Evolutionary conservation across 1,140 invertebrate species (phyloP).

Genomic region (Drosophila aff.): DNA sequence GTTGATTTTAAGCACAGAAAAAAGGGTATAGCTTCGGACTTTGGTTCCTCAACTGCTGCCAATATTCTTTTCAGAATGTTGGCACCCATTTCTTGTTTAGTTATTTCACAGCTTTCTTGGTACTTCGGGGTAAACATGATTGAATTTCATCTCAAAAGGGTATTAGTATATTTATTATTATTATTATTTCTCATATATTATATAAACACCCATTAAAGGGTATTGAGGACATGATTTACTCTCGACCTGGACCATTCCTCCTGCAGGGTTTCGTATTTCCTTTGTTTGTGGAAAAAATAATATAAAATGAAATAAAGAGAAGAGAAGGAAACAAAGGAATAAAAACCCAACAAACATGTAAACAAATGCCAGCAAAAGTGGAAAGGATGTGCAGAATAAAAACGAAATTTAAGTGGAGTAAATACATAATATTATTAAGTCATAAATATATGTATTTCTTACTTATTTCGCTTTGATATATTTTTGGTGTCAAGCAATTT

Average conservation of each 20-base stretch:
- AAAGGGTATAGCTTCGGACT: slow-evolving; percentile 1
- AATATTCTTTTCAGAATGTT: background rate
- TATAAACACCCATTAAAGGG: background rate
- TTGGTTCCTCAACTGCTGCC: background rate
- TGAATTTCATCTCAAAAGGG: background rate
- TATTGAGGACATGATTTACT: background rate
- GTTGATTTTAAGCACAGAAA: slow-evolving; percentile 42
- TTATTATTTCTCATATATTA: background rate
- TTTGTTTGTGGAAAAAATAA: slow-evolving; percentile 17
- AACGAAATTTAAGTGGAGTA: background rate
- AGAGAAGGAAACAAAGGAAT: background rate
- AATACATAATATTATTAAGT: background rate
- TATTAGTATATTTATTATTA: no score
- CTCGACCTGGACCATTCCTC: background rate
- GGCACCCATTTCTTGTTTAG: background rate
- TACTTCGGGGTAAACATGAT: background rate
- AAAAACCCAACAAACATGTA: background rate
- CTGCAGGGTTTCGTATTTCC: slow-evolving; percentile 4
- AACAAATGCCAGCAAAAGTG: slow-evolving; percentile 6
- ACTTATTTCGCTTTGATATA: no score
- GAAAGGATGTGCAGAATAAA: slow-evolving; percentile 14
- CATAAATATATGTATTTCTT: background rate
- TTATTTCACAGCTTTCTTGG: background rate
- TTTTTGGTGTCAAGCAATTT: no score
- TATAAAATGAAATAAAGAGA: background rate